These are phyloP conservation scores for Dendroctonus ponderosae DNA, from an alignment of 1,140 invertebrate species.

Conservation along the genomic window DNA sequence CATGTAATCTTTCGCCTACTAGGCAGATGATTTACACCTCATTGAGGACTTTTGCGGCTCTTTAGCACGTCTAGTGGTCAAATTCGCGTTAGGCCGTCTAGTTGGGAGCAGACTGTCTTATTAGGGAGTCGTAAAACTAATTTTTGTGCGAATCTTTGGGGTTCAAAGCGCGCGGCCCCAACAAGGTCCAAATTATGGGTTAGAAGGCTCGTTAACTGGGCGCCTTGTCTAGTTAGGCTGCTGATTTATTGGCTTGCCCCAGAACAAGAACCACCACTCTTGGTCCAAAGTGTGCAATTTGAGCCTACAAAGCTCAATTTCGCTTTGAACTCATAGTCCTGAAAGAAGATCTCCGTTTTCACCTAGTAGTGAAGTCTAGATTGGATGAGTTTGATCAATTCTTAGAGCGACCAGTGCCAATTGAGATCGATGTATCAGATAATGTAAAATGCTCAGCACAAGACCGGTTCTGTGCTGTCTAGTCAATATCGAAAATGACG, in stretches of 20 bases:
- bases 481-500: no score
- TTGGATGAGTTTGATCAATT: no score
- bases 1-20: no score
- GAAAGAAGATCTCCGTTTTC: no score
- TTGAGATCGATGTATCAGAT: no score
- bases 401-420: no score
- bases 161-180: constrained; percentile 26
- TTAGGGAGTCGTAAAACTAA: constrained; percentile 23
- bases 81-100: constrained; percentile 24
- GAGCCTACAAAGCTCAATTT: no score
- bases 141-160: constrained; percentile 25
- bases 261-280: constrained; percentile 3
- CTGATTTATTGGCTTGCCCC: constrained; percentile 40
- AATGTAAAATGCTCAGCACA: no score
- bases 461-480: no score
- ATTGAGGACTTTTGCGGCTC: constrained; percentile 3
- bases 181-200: constrained; percentile 43
- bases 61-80: constrained; percentile 18
- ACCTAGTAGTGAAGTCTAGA: no score
- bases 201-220: constrained; percentile 44
- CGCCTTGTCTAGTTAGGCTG: constrained; percentile 45
- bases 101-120: constrained; percentile 20
- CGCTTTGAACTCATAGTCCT: no score
- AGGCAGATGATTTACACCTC: constrained; percentile 16
- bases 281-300: no score